Percentiles rank a stretch among this genome's conserved stretches.
These are phyloP conservation scores for Zaprionus africanus DNA, from an alignment of 1,140 invertebrate genomes.

Conservation along the genomic window DNA sequence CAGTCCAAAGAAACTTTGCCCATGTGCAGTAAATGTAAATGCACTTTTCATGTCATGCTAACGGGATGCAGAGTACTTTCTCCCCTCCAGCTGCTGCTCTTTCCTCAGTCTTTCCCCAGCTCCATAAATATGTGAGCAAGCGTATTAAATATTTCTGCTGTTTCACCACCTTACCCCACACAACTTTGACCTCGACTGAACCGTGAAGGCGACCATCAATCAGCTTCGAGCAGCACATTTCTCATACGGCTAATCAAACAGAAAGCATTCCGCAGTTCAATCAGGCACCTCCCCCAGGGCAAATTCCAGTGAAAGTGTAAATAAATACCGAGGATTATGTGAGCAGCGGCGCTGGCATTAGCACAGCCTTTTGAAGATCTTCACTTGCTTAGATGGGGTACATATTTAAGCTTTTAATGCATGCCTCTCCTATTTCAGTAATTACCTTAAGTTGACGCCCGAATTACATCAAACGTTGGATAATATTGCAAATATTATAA, in stretches of 20 bases:
- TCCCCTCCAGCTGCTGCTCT: not conserved
- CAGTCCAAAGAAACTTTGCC: conserved; percentile 35
- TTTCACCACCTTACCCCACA: not conserved
- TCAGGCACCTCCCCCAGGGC: conserved; percentile 4
- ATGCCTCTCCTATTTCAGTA: not conserved
- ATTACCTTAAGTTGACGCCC: not conserved
- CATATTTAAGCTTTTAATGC: not conserved
- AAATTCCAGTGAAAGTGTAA: not conserved
- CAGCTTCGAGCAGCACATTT: conserved; percentile 50
- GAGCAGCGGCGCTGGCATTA: not conserved
- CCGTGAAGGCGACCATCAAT: conserved; percentile 54
- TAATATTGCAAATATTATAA: not conserved
- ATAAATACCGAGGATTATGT: conserved; percentile 13
- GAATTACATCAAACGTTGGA: not conserved
- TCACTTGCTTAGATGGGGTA: not conserved
- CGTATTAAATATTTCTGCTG: conserved; percentile 18
- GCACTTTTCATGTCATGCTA: conserved; percentile 45
- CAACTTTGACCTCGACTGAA: conserved; percentile 4
- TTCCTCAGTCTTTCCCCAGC: not conserved
- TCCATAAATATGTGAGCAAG: conserved; percentile 5
- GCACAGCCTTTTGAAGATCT: not conserved
- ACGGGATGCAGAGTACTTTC: conserved; percentile 15
- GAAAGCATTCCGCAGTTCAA: conserved; percentile 57
- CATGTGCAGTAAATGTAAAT: conserved; percentile 47
- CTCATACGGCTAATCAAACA: conserved; percentile 59